Conservation (phyloP, 2,797 vertebrate species). For the Helicolenus hilgendorfi region DNA sequence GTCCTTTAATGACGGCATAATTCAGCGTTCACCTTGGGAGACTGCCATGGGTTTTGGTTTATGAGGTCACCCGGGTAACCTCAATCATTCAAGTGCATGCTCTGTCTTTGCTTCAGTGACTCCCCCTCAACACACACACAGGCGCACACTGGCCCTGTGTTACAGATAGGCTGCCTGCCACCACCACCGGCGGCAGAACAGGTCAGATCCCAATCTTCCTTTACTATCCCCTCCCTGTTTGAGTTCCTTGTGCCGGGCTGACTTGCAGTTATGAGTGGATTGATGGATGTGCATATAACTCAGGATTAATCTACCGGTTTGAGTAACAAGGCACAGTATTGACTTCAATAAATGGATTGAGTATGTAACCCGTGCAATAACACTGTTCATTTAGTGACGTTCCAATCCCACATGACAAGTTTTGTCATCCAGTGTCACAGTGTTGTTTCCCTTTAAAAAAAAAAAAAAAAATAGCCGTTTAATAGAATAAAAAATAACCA, state of each 20-base stretch:
- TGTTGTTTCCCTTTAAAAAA: not conserved
- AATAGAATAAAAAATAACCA: not conserved
- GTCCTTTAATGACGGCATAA: conserved; percentile 94
- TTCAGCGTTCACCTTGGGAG: conserved; percentile 93
- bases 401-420: conserved; percentile 1
- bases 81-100: conserved; percentile 93
- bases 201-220: conserved; percentile 76
- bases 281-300: conserved; percentile 74
- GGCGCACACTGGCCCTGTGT: conserved; percentile 53
- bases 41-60: conserved; percentile 92
- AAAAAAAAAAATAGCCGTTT: not conserved
- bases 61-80: conserved; percentile 92
- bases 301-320: conserved; percentile 60
- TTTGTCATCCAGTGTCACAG: conserved; percentile 10
- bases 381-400: not conserved
- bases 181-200: conserved; percentile 53
- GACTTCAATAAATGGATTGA: conserved; percentile 44
- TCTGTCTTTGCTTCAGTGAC: conserved; percentile 90
- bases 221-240: conserved; percentile 56
- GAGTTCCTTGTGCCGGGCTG: conserved; percentile 62
- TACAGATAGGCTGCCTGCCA: conserved; percentile 64
- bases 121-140: conserved; percentile 75
- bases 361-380: conserved; percentile 16
- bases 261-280: conserved; percentile 54
- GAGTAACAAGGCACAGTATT: conserved; percentile 37